Conservation (phyloP, 2,888 invertebrate genomes). For the Thecocarcelia acutangulata region DNA sequence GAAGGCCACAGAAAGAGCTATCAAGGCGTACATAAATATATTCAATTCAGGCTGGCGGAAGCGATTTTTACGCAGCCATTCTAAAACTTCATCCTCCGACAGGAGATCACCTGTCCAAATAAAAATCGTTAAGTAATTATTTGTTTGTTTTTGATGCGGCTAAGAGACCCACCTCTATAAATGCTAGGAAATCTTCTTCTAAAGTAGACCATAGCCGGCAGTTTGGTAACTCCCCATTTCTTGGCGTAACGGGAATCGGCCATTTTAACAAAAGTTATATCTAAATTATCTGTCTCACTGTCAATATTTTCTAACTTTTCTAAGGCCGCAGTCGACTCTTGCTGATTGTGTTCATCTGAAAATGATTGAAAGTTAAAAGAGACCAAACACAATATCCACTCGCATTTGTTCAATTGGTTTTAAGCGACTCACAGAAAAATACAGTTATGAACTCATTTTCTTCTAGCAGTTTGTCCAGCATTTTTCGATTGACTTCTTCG, state of each 20-base stretch:
- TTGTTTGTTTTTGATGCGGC: neutral
- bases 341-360: constrained; percentile 89
- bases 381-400: neutral
- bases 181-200: constrained; percentile 95
- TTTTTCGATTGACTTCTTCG: constrained; percentile 97
- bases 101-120: constrained; percentile 87
- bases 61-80: constrained; percentile 95
- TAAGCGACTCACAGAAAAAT: constrained; percentile 91
- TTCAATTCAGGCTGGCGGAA: constrained; percentile 96
- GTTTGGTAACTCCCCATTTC: constrained; percentile 95
- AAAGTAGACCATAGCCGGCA: constrained; percentile 95
- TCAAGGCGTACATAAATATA: constrained; percentile 95
- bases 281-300: constrained; percentile 95
- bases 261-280: constrained; percentile 97
- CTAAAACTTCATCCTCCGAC: constrained; percentile 92
- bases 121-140: neutral
- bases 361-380: constrained; percentile 7
- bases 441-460: constrained; percentile 97
- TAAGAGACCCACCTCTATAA: constrained; percentile 86
- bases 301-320: constrained; percentile 96
- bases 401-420: neutral
- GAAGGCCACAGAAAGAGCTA: constrained; percentile 92
- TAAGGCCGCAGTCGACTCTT: constrained; percentile 91
- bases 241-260: constrained; percentile 94
- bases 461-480: constrained; percentile 95